Percentiles rank a stretch among this genome's conserved stretches.
Conservation (phyloP, 1,140 invertebrate genomes). For the Drosophila sechellia region DNA sequence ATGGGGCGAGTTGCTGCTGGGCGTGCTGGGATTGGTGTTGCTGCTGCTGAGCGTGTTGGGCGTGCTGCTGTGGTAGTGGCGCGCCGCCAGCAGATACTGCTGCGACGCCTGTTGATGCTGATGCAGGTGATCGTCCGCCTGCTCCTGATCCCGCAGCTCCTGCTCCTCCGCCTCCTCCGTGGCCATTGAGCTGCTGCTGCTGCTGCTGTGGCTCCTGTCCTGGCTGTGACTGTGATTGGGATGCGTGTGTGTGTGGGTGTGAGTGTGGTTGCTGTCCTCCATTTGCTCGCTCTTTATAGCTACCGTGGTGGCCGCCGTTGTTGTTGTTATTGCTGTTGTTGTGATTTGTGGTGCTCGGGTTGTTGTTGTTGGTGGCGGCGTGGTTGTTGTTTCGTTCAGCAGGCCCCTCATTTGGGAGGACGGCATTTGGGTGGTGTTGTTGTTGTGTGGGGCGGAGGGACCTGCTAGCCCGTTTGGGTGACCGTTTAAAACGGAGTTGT, state of each 20-base stretch:
- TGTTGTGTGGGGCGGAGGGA: constrained; percentile 87
- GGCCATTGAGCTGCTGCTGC: constrained; percentile 61
- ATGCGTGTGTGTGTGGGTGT: constrained; percentile 49
- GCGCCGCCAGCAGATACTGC: constrained; percentile 61
- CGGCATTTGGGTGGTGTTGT: constrained; percentile 82
- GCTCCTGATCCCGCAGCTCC: constrained; percentile 24
- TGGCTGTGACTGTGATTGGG: constrained; percentile 60
- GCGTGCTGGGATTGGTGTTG: constrained; percentile 53
- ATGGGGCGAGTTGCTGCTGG: constrained; percentile 69
- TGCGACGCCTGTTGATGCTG: constrained; percentile 57
- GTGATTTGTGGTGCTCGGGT: constrained; percentile 74
- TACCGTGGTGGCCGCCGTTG: constrained; percentile 64
- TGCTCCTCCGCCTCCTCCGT: constrained; percentile 64
- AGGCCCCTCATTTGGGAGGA: constrained; percentile 93
- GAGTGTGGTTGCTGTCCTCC: constrained; percentile 75
- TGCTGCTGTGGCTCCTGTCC: constrained; percentile 66
- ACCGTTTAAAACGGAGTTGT: constrained; percentile 86
- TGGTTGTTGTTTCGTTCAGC: constrained; percentile 88
- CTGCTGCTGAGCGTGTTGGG: constrained; percentile 58
- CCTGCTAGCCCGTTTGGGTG: constrained; percentile 96
- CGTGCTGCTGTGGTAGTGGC: constrained; percentile 68
- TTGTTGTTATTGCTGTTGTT: constrained; percentile 65
- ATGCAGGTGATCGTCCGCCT: constrained; percentile 64
- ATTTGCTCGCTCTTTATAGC: constrained; percentile 71
- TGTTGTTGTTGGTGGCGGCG: constrained; percentile 55